Percentiles rank a stretch among this genome's conserved stretches.
Evolutionary conservation across 1,140 invertebrate genomes (phyloP).

Genomic region (Agrilus planipennis): DNA sequence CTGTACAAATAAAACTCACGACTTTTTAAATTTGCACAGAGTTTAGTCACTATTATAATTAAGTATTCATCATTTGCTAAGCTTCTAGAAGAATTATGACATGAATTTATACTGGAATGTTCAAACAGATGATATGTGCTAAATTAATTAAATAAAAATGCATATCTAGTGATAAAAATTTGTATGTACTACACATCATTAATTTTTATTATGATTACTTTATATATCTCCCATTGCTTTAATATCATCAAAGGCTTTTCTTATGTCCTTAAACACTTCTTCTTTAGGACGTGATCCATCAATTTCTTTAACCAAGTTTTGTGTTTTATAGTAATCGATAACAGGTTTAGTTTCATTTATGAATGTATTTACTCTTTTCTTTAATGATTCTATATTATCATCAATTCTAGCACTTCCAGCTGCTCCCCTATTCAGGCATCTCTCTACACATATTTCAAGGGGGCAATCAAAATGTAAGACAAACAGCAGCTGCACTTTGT

Average conservation of each 20-base stretch:
- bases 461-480: constrained; percentile 91
- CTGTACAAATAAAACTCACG: no score
- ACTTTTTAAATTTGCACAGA: no score
- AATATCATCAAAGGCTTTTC: constrained; percentile 16
- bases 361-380: constrained; percentile 86
- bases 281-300: constrained; percentile 57
- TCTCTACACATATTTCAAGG: constrained; percentile 55
- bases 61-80: no score
- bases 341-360: constrained; percentile 87
- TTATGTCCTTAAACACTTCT: constrained; percentile 43
- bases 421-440: constrained; percentile 77
- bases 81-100: no score
- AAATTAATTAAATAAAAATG: no score
- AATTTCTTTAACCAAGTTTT: constrained; percentile 64
- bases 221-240: background rate
- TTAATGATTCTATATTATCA: constrained; percentile 86
- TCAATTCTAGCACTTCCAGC: constrained; percentile 85
- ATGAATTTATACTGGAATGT: no score
- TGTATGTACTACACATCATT: no score
- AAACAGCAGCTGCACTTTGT: constrained; percentile 75
- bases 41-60: no score
- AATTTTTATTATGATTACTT: no score
- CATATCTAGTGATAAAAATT: no score
- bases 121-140: no score
- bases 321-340: constrained; percentile 69